phyloP scores from a whole-genome alignment of 64 coral and sea anemone genomes.

The Pocillopora damicornis region DNA sequence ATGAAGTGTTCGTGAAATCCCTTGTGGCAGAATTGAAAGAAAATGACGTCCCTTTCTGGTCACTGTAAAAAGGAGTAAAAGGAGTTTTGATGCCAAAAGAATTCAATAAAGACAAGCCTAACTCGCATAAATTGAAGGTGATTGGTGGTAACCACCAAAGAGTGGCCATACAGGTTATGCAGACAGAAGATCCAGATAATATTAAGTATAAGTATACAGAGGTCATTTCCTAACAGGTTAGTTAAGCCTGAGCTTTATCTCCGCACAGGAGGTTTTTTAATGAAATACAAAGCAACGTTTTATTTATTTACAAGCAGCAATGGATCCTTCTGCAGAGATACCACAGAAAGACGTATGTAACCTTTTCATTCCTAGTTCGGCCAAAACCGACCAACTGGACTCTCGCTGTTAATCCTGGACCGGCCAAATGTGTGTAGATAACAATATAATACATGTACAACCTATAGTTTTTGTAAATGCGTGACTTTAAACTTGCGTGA shows the following conservation, averaged over 20 bases:
- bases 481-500: neutral
- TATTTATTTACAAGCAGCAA: no score
- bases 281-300: no score
- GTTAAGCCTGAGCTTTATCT: neutral
- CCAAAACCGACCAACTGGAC: no score
- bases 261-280: no score
- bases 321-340: no score
- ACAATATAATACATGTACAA: no score
- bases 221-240: slow-evolving; percentile 18
- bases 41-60: neutral
- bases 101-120: neutral
- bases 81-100: neutral
- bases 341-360: no score
- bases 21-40: slow-evolving; percentile 25
- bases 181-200: neutral
- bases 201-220: slow-evolving; percentile 15
- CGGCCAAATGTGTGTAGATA: no score
- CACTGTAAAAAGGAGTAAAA: neutral
- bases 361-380: no score
- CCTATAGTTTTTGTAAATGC: no score
- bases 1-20: slow-evolving; percentile 14
- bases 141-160: slow-evolving; percentile 38
- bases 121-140: slow-evolving; percentile 9
- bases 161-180: neutral
- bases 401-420: no score